A percentile compares a stretch with the other conserved stretches of the same genome.
Conservation (phyloP, 2,888 invertebrate species). For the Blera fallax region DNA sequence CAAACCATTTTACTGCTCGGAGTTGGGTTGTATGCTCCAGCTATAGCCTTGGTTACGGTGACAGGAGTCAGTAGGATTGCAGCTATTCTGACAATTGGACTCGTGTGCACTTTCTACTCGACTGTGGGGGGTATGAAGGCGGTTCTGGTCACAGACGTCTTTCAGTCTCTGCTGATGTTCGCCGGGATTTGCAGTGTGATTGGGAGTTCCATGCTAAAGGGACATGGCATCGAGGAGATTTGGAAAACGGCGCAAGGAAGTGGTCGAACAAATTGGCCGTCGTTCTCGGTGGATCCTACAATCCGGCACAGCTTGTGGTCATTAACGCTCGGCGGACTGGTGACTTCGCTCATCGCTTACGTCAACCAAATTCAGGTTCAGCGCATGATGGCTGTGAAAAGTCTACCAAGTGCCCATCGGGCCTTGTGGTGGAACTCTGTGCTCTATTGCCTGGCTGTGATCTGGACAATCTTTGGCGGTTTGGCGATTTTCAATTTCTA, state of each 20-base stretch:
- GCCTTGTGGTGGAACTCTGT: not conserved
- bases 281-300: not conserved
- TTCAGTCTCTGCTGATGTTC: not conserved
- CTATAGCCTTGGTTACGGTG: not conserved
- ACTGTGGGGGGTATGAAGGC: not conserved
- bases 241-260: not conserved
- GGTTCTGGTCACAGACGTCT: not conserved
- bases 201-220: too few species aligned
- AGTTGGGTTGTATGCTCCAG: not conserved
- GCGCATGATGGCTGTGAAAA: not conserved
- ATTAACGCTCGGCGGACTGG: too few species aligned
- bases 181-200: not conserved
- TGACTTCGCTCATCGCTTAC: too few species aligned
- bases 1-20: not conserved
- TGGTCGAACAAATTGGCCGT: not conserved
- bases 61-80: not conserved
- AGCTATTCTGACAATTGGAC: not conserved
- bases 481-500: not conserved
- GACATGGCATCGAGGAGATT: not conserved
- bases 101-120: not conserved
- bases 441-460: not conserved
- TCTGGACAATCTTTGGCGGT: not conserved
- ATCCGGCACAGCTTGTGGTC: not conserved
- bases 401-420: not conserved
- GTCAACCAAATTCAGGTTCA: not conserved